Evolutionary conservation across 2,797 vertebrate species (phyloP).

Genomic region (Hybognathus amarus): DNA sequence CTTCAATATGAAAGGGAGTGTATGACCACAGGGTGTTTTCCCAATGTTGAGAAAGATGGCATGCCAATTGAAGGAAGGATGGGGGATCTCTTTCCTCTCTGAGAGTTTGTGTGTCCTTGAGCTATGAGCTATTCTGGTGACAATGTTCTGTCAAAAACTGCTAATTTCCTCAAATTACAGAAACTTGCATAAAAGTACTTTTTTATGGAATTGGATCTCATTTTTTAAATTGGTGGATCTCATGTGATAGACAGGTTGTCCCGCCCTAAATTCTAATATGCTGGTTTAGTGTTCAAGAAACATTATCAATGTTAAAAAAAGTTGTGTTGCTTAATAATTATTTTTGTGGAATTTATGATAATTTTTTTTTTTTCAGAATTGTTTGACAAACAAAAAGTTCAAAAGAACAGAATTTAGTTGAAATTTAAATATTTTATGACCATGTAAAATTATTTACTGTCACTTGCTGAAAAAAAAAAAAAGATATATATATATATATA

Average conservation of each 20-base stretch:
- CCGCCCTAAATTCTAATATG: not conserved
- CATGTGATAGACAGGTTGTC: too few species aligned
- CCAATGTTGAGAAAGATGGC: conserved; percentile 20
- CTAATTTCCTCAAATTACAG: conserved; percentile 6
- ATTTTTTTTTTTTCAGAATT: not conserved
- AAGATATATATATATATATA: too few species aligned
- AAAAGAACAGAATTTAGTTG: not conserved
- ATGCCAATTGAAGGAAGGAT: conserved; percentile 35
- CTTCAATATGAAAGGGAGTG: conserved; percentile 25
- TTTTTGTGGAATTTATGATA: not conserved
- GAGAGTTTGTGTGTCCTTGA: conserved; percentile 17
- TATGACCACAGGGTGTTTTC: conserved; percentile 48
- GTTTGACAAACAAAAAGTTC: not conserved
- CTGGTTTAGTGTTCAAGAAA: not conserved
- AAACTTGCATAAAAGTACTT: not conserved
- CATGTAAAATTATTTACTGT: too few species aligned
- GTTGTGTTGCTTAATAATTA: not conserved
- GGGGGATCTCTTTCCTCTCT: conserved; percentile 41
- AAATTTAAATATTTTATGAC: not conserved
- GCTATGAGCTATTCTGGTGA: conserved; percentile 3
- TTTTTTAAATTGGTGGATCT: too few species aligned
- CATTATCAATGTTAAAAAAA: not conserved
- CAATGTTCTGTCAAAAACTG: not conserved
- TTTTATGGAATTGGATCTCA: not conserved
- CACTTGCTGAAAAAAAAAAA: too few species aligned